Percentiles rank a stretch among this genome's conserved stretches.
These are phyloP conservation scores for Scaptomyza flava DNA, from an alignment of 2,888 invertebrate genomes.

Conservation along the genomic window DNA sequence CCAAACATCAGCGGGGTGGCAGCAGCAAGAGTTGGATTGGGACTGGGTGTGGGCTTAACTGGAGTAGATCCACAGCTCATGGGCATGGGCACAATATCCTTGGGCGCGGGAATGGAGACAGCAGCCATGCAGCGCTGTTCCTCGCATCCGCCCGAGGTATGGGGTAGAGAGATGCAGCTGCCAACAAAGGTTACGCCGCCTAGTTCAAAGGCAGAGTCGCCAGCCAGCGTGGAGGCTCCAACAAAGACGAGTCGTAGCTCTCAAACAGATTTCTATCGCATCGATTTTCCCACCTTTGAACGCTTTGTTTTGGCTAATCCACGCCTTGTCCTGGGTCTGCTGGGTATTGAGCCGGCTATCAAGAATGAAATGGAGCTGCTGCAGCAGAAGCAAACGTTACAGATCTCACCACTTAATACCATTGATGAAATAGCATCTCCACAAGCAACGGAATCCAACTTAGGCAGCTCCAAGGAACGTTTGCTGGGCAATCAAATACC, in stretches of 20 bases:
- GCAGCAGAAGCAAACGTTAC: slow-evolving; percentile 82
- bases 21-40: slow-evolving; percentile 32
- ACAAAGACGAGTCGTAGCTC: slow-evolving; percentile 66
- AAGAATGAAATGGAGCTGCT: slow-evolving; percentile 82
- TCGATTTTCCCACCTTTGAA: slow-evolving; percentile 83
- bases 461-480: slow-evolving; percentile 60
- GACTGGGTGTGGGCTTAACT: slow-evolving; percentile 71
- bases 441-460: slow-evolving; percentile 48
- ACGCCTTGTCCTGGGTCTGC: slow-evolving; percentile 89
- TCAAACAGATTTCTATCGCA: slow-evolving; percentile 83
- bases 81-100: slow-evolving; percentile 28
- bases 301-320: slow-evolving; percentile 89
- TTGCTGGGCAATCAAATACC: slow-evolving; percentile 28
- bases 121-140: slow-evolving; percentile 89
- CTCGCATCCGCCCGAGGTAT: slow-evolving; percentile 94
- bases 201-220: slow-evolving; percentile 56
- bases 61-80: slow-evolving; percentile 41
- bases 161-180: slow-evolving; percentile 88
- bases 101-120: slow-evolving; percentile 50
- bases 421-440: slow-evolving; percentile 83
- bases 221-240: slow-evolving; percentile 25
- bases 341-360: slow-evolving; percentile 89
- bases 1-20: slow-evolving; percentile 88
- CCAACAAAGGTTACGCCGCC: slow-evolving; percentile 22
- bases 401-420: slow-evolving; percentile 81